Evolutionary conservation across 2,888 invertebrate genomes (phyloP), one percentile per base, ranked within the genome.

Genomic region (Machimus atricapillus): DNA sequence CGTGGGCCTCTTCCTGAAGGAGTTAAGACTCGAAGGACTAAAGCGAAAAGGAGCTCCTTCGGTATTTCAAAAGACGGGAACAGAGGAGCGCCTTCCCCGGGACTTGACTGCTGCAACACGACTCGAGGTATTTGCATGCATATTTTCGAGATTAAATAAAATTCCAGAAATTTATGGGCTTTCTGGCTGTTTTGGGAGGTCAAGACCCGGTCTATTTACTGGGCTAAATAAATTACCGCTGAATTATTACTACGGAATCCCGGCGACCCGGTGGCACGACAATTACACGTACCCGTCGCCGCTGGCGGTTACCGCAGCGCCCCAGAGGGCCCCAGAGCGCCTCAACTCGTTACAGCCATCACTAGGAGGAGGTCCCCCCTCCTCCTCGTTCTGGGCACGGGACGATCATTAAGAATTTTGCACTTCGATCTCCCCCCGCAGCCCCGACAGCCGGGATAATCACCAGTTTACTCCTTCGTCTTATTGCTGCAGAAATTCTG

Each of bases 61-160:
- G 37, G 9, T 19, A 52, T 46, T 23, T 27, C 43, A 79, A 19
- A 43, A 43, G 6, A 27, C 40, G 34, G 6, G 4, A 43, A 14
- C 46, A 27, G 34, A 4, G 43, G 34, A 4, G 74, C 27, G 12
- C 27, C 31, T 27, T 76, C 76, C 1, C 12, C 27, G n/a, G 52
- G 9, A 56, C 52, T n/a, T 52, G 43, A 81, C 56, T 56, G 56
- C 43, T 46, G 43, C 56, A 81, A 56, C 27, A 81, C 81, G 23
- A 56, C 56, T 56, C 31, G 34, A 81, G 81, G 81, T 81, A 81
- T 81, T 81, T 81, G 52, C 31, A 81, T 81, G 81, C 81, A 81
- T 81, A 81, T 81, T 46, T 81, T 81, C 46, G 31, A 81, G 52
- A 52, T 81, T 52, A 81, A 81, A 81, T 81, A 81, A 81, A 81